Percentiles rank a stretch among this genome's conserved stretches.
phyloP scores from a whole-genome alignment of 2,888 invertebrate genomes.

The Electrophaes corylata region DNA sequence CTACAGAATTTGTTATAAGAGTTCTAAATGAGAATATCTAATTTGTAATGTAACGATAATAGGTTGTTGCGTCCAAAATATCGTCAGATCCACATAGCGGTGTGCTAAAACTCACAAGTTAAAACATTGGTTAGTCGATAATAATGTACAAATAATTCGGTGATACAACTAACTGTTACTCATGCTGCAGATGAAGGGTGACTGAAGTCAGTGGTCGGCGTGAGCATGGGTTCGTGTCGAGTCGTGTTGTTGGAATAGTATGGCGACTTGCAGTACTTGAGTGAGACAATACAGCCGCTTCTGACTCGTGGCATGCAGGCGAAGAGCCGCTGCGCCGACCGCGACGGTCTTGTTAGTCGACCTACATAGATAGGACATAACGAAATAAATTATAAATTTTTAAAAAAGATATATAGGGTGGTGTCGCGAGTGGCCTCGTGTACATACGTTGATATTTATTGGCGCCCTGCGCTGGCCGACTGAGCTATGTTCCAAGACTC shows the following conservation, averaged over 20 bases:
- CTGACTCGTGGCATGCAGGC: slow-evolving; percentile 13
- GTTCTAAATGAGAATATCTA: slow-evolving; percentile 7
- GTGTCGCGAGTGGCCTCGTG: slow-evolving; percentile 76
- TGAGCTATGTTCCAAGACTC: slow-evolving; percentile 60
- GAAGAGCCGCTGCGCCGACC: slow-evolving; percentile 20
- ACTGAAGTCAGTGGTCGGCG: slow-evolving; percentile 29
- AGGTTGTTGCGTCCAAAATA: slow-evolving; percentile 28
- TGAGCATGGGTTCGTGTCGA: neutral
- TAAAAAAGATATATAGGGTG: slow-evolving; percentile 74
- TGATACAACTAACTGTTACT: slow-evolving; percentile 31
- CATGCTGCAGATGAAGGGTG: slow-evolving; percentile 31
- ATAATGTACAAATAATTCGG: slow-evolving; percentile 39
- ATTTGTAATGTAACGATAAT: slow-evolving; percentile 19
- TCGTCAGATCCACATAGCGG: slow-evolving; percentile 31
- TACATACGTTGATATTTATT: slow-evolving; percentile 83
- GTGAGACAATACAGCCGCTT: slow-evolving; percentile 2
- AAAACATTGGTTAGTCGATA: slow-evolving; percentile 35
- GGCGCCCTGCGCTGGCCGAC: slow-evolving; percentile 71
- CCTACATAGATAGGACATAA: slow-evolving; percentile 82
- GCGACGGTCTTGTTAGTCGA: slow-evolving; percentile 52
- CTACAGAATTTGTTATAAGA: slow-evolving; percentile 13
- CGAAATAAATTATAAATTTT: slow-evolving; percentile 82
- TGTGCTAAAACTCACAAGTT: slow-evolving; percentile 28
- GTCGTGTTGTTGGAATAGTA: slow-evolving; percentile 1
- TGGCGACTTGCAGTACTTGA: neutral